Evolutionary conservation across 2,113 vertebrate species (phyloP), one percentile per base, ranked within the genome.

Genomic region (Barbus barbus): DNA sequence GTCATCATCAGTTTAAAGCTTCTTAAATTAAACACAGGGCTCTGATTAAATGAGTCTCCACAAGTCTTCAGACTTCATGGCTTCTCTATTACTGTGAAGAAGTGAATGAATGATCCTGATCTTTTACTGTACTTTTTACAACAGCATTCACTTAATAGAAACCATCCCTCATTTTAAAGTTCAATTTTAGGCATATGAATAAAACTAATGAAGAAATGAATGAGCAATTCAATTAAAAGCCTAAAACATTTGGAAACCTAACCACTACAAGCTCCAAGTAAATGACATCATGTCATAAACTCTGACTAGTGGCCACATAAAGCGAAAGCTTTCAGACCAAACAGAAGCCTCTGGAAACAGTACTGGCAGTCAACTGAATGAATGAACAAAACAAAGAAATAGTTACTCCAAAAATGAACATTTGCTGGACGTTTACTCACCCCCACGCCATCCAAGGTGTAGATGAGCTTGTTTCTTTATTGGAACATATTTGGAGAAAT

Each of bases 31-130:
- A 22, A 60, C 31, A 60, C 33, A 78, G 53, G 76, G 33, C 24
- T 78, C 53, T 24, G 60, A 81, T 84, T 18, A 78, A 78, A 81
- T 38, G 33, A 31, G 73, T 60, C 18, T 53, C 26, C 60, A 76
- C 51, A 58, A 46, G 33, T 63, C 51, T 65, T 36, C 71, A 51
- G 48, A 51, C 48, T 51, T 1, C 1, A 51, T 9, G 51, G 22
- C 22, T 60, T n/a, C 22, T 38, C 53, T 41, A 26, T 16, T 38
- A 13, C 75, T 78, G 33, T 9, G 13, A 58, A 41, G 33, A 60
- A 24, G 12, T 24, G 22, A 38, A 38, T n/a, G 5, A 13, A 58
- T 31, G 8, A 33, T 77, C 18, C 74, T 33, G 9, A 77, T 77
- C 18, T 76, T 69, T 69, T 22, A 56, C 51, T 22, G 9, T 20